These are phyloP conservation scores for Aphelocoma californica DNA, from an alignment of 2,797 vertebrate genomes.

Conservation along the genomic window DNA sequence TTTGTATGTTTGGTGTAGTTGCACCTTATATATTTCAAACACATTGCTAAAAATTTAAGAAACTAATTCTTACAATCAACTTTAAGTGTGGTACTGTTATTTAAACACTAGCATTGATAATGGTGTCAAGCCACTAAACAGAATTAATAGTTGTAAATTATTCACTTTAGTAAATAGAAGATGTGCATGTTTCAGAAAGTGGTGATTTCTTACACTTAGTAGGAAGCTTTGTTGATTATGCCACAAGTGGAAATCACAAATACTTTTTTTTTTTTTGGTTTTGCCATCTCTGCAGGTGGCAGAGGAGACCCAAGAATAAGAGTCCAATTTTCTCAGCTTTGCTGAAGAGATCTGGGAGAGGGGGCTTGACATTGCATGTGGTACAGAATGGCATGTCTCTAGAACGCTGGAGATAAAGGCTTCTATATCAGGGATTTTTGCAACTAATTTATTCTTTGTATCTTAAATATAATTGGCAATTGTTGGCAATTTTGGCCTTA, in stretches of 20 bases:
- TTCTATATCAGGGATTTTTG: accelerated
- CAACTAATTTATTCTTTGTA: neutral
- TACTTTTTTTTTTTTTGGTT: neutral
- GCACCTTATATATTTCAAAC: neutral
- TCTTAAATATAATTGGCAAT: neutral
- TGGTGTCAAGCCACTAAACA: neutral
- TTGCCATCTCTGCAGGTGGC: neutral
- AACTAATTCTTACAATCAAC: neutral
- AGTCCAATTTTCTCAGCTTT: neutral
- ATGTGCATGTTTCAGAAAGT: neutral
- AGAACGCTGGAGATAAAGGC: neutral
- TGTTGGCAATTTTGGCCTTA: neutral
- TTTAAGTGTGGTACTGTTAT: neutral
- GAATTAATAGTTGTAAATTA: neutral
- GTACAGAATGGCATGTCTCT: neutral
- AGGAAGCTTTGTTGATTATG: neutral
- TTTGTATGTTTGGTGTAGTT: neutral
- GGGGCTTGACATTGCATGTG: accelerated
- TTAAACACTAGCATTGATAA: neutral
- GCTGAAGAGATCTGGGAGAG: neutral
- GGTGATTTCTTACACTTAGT: neutral
- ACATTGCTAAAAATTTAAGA: neutral
- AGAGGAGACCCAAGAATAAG: neutral
- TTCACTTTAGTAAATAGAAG: neutral
- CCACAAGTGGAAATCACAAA: neutral